Conservation (phyloP, 1,140 invertebrate species). For the Trachymyrmex septentrionalis region DNA sequence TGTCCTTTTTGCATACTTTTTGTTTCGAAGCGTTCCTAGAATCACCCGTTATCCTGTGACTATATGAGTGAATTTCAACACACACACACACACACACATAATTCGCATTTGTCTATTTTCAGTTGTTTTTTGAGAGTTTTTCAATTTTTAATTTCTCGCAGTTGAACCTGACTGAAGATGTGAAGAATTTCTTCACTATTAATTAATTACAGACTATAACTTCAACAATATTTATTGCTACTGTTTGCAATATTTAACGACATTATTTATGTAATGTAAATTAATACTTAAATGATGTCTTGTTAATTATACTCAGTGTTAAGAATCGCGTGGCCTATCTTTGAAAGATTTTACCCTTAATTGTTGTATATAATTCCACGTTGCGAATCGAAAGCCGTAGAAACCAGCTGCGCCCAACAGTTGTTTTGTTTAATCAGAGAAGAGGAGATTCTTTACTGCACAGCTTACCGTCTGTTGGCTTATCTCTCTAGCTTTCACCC, state of each 20-base stretch:
- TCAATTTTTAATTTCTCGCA: not conserved
- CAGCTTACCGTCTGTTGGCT: constrained; percentile 73
- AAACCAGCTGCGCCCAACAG: constrained; percentile 58
- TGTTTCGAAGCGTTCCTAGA: not conserved
- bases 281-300: constrained; percentile 23
- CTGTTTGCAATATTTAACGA: not conserved
- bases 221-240: not conserved
- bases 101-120: constrained; percentile 9
- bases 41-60: not conserved
- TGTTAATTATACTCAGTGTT: constrained; percentile 30
- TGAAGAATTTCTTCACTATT: not conserved
- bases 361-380: constrained; percentile 25
- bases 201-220: not conserved
- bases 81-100: not conserved
- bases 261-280: constrained; percentile 20
- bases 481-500: constrained; percentile 70
- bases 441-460: constrained; percentile 60
- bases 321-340: not conserved
- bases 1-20: not conserved
- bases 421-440: constrained; percentile 79
- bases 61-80: not conserved
- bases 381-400: constrained; percentile 45
- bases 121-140: not conserved
- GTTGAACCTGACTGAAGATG: not conserved
- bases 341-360: constrained; percentile 42